Evolutionary conservation across 1,140 invertebrate genomes (phyloP).

Genomic region (Thaumatotibia leucotreta): DNA sequence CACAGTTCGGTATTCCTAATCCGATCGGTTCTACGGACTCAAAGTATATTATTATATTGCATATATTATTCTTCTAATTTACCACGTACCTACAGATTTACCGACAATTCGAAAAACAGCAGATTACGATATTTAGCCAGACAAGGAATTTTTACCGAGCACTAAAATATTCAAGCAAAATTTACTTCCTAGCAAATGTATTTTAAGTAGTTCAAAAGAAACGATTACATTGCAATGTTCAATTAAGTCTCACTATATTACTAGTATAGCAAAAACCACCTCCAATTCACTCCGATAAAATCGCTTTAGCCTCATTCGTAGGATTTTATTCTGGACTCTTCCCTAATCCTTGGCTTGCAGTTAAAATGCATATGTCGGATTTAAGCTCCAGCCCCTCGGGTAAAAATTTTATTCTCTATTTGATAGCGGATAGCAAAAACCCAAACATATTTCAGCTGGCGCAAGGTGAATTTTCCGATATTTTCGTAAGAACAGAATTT

Average conservation of each 20-base stretch:
- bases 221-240: background rate
- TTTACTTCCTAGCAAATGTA: too few species aligned
- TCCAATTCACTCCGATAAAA: background rate
- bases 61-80: too few species aligned
- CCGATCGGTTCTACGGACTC: too few species aligned
- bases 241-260: background rate
- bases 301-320: slow-evolving; percentile 14
- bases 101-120: too few species aligned
- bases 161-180: too few species aligned
- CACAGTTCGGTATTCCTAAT: too few species aligned
- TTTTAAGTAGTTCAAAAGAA: too few species aligned
- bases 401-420: slow-evolving; percentile 15
- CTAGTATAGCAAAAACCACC: background rate
- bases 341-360: slow-evolving; percentile 29
- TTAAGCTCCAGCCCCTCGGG: slow-evolving; percentile 4
- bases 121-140: too few species aligned
- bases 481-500: slow-evolving; percentile 9
- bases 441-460: slow-evolving; percentile 2
- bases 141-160: too few species aligned
- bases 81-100: too few species aligned
- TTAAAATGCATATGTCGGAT: slow-evolving; percentile 37
- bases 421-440: slow-evolving; percentile 2
- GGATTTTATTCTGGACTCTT: slow-evolving; percentile 26
- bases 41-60: too few species aligned
- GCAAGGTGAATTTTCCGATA: background rate